These are phyloP conservation scores for Epirrita christyi DNA, from an alignment of 2,888 invertebrate genomes.

Conservation along the genomic window DNA sequence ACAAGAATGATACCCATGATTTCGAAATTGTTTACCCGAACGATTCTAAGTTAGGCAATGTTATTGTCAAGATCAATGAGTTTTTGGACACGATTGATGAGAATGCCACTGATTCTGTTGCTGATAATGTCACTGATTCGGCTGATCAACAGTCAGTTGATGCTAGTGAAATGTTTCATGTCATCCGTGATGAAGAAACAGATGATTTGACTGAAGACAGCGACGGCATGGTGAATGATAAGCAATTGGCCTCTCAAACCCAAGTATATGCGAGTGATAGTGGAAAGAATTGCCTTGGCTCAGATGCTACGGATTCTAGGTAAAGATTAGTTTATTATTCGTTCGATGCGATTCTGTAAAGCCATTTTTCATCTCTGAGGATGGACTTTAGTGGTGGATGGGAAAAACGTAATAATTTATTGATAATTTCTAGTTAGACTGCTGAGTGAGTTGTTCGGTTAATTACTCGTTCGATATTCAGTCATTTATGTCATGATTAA, in stretches of 20 bases:
- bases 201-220: slow-evolving; percentile 43
- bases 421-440: too few species aligned
- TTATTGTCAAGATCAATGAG: slow-evolving; percentile 47
- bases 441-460: too few species aligned
- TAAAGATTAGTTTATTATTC: too few species aligned
- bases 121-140: slow-evolving; percentile 37
- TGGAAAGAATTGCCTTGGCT: slow-evolving; percentile 26
- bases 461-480: too few species aligned
- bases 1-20: slow-evolving; percentile 49
- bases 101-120: slow-evolving; percentile 34
- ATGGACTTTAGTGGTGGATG: too few species aligned
- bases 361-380: too few species aligned
- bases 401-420: too few species aligned
- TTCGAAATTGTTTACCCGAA: slow-evolving; percentile 63
- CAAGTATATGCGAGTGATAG: slow-evolving; percentile 23
- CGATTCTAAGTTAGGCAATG: slow-evolving; percentile 37
- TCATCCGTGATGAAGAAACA: slow-evolving; percentile 47
- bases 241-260: slow-evolving; percentile 37
- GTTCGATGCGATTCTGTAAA: too few species aligned
- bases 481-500: too few species aligned
- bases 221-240: slow-evolving; percentile 53
- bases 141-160: slow-evolving; percentile 32
- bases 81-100: slow-evolving; percentile 67
- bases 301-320: slow-evolving; percentile 49
- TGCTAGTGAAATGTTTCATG: slow-evolving; percentile 41